A percentile compares a stretch with the other conserved stretches of the same genome.
These are phyloP conservation scores for Sminthurides aquaticus DNA, from an alignment of 2,888 invertebrate genomes.

Conservation along the genomic window DNA sequence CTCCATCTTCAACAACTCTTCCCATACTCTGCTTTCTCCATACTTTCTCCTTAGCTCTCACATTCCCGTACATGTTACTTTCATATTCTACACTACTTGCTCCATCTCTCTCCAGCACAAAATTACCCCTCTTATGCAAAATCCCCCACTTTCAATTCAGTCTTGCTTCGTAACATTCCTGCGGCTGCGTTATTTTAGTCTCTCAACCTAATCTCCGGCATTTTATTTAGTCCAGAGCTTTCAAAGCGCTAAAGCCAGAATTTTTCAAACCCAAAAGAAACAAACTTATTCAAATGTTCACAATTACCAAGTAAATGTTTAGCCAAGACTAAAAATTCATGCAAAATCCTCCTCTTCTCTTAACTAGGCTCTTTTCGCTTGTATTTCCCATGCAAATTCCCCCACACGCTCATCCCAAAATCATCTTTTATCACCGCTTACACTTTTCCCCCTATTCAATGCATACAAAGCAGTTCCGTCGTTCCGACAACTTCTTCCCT, in stretches of 20 bases:
- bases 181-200: not conserved
- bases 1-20: too few species aligned
- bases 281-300: not conserved
- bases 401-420: not conserved
- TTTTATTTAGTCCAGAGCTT: too few species aligned
- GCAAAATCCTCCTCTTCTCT: not conserved
- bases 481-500: too few species aligned
- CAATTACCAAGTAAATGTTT: not conserved
- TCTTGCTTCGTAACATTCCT: not conserved
- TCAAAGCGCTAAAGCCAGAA: too few species aligned
- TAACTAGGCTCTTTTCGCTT: not conserved
- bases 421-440: not conserved
- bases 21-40: too few species aligned
- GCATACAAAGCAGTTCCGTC: not conserved
- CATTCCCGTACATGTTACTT: not conserved
- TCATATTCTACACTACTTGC: not conserved
- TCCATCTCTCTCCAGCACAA: constrained; percentile 15
- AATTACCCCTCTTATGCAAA: not conserved
- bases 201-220: too few species aligned
- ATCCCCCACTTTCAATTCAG: not conserved
- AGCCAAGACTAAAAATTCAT: not conserved
- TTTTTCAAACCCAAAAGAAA: not conserved
- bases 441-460: not conserved
- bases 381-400: not conserved
- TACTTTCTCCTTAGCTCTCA: too few species aligned